Evolutionary conservation across 2,797 vertebrate species (phyloP), one percentile per base, ranked within the genome.

Genomic region (Onychomys arenicola): DNA sequence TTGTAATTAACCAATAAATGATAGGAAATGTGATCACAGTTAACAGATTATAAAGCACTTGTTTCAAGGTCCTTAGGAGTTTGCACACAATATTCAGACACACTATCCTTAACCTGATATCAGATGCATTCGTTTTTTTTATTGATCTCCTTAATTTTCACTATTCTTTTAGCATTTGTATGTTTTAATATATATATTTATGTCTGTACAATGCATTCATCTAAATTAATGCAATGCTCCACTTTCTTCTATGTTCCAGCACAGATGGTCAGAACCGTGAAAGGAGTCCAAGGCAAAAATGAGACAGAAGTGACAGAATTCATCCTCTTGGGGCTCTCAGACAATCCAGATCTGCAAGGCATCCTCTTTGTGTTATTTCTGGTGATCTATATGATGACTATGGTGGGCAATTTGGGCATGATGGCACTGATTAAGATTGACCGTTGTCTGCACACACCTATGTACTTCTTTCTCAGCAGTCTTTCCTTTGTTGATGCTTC

Each of bases 401-500:
- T 97, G 89, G 69, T 95, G 57, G 96, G 95, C 9, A 97, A 97
- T 61, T 57, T 98, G 75, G 96, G 95, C 11, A 97, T 98, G 96
- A 95, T 95, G 0, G 0, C 69, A 6, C 17, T 97, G 37, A 98
- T 98, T 80, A 96, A 83, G 69, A 65, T 90, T 0, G 89, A 97
- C 5, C 21, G 69, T 19, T 32, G 0, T 80, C 96, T 98, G 11
- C 97, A 98, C 57, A 97, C 85, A 0, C 97, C 97, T 37, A 98
- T 97, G 96, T 97, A 98, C 40, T 96, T 92, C 71, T 97, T 98
- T 76, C 97, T 98, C 80, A 91, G 95, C 59, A 96, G 91, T 32
- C 93, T 98, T 2, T 97, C 97, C 21, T 97, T 97, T 84, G 96
- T 97, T 2, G 97, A 98, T 27, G 83, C 93, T 5, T 97, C 90